These are phyloP conservation scores for Temnothorax longispinosus DNA, from an alignment of 1,140 invertebrate genomes.

Conservation along the genomic window DNA sequence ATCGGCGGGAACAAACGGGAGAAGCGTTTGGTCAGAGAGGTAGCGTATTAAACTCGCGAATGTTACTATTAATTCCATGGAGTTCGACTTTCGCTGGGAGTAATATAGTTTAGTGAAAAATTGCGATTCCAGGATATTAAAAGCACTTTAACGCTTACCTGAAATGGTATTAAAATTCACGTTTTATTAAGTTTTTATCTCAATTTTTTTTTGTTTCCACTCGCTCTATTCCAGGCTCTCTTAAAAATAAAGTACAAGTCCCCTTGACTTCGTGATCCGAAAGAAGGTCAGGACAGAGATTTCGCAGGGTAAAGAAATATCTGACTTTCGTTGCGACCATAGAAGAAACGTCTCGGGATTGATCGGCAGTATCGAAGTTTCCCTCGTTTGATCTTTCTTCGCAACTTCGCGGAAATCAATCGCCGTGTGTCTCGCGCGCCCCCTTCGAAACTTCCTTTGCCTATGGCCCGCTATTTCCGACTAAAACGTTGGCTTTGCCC, in stretches of 20 bases:
- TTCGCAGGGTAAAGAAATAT: constrained; percentile 32
- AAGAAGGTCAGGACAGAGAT: constrained; percentile 13
- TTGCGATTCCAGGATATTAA: not conserved
- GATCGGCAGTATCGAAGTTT: constrained; percentile 57
- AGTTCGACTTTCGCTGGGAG: not conserved
- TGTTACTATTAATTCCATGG: constrained; percentile 3
- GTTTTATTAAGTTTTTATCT: not conserved
- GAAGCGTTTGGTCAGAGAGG: not conserved
- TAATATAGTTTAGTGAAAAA: not conserved
- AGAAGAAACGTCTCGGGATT: constrained; percentile 49
- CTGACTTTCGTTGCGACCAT: constrained; percentile 2
- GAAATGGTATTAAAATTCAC: not conserved
- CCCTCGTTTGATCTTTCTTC: constrained; percentile 58
- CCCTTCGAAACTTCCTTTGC: constrained; percentile 36
- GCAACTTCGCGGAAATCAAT: constrained; percentile 43
- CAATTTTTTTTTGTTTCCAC: not conserved
- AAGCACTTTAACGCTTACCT: not conserved
- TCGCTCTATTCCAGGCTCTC: not conserved
- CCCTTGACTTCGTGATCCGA: not conserved
- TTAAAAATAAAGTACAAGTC: not conserved
- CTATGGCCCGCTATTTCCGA: not conserved
- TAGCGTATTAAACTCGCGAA: not conserved
- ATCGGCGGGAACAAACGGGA: constrained; percentile 3
- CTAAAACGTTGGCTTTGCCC: constrained; percentile 16
- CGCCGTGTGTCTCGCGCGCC: constrained; percentile 34